Percentiles rank a stretch among this genome's conserved stretches.
phyloP scores from a whole-genome alignment of 2,797 vertebrate genomes.

The Gallinago nigripennis region DNA sequence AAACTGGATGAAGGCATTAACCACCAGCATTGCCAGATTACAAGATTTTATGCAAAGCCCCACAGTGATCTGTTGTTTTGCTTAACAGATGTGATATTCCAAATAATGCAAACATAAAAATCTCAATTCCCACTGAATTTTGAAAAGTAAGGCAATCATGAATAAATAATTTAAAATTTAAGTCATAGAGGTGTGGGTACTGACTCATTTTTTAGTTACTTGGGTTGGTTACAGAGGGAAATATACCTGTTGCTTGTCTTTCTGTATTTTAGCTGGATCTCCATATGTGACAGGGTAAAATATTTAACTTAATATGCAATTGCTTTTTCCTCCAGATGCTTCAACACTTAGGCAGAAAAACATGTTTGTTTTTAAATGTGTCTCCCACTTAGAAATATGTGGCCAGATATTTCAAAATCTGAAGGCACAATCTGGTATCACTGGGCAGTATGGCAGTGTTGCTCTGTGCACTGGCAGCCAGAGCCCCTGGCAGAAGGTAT shows the following conservation, averaged over 20 bases:
- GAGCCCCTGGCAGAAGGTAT: background rate
- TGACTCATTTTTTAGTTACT: background rate
- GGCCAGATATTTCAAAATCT: background rate
- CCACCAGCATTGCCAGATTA: background rate
- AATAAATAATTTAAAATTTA: background rate
- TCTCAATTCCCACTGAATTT: background rate
- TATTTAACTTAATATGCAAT: background rate
- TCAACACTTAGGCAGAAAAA: background rate
- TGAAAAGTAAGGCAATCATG: background rate
- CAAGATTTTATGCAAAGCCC: background rate
- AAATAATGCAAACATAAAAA: background rate
- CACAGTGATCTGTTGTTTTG: background rate
- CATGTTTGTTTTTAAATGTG: background rate
- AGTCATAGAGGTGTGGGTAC: background rate
- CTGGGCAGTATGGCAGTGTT: background rate
- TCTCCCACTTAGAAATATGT: background rate
- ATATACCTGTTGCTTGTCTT: background rate
- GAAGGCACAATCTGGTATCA: background rate
- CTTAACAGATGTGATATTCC: background rate
- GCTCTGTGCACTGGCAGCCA: background rate
- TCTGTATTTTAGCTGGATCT: background rate
- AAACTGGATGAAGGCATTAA: background rate
- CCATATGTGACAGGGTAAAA: background rate
- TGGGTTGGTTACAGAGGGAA: background rate
- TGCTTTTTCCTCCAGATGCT: background rate